Base-by-base conservation (phyloP, 2,797 vertebrate genomes). In the Salmo trutta region DNA sequence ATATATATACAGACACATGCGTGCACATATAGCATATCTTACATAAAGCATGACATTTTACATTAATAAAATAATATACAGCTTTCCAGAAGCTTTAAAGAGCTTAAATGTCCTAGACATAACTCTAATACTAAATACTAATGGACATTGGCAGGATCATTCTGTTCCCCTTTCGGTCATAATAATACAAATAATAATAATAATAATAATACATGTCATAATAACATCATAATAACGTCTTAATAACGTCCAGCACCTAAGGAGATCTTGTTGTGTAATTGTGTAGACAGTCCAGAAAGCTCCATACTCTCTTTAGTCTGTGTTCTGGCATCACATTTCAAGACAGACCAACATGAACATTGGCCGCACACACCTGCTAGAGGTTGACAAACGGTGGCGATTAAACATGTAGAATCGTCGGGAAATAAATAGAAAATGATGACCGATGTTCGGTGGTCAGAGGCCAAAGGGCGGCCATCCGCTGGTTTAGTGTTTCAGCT, bases 21-120 rank as follows among this genome's bases (percentile, higher is more conserved):
- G 93, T 87, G 41, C 10, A 81, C 19, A 71, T 85, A 87, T 77
- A 83, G 77, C 41, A 81, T 84, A 87, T 91, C 86, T 92, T 93
- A 95, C 91, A 95, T 92, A 94, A 94, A 94, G 92, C 92, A 93
- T 95, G 92, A 89, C 88, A 89, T 95, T 92, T 94, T 89, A 94
- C 91, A 90, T 91, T 82, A 92, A 85, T 92, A 88, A 64, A 64
- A 64, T 95, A 90, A 94, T 91, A 88, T 88, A 94, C 88, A 91
- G 96, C 97, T 99, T 99, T 97, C 90, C 93, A 95, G 98, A 99
- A 99, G 97, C 97, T 84, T 93, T 95, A 93, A 95, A 95, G 93
- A 95, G 93, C 86, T 91, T 87, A 83, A 93, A 95, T 92, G 95
- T 94, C 93, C 88, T 93, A 94, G 94, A 96, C 94, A 95, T 76